These are phyloP conservation scores for Triplophysa yarkandensis DNA, from an alignment of 2,797 vertebrate species.

Conservation along the genomic window DNA sequence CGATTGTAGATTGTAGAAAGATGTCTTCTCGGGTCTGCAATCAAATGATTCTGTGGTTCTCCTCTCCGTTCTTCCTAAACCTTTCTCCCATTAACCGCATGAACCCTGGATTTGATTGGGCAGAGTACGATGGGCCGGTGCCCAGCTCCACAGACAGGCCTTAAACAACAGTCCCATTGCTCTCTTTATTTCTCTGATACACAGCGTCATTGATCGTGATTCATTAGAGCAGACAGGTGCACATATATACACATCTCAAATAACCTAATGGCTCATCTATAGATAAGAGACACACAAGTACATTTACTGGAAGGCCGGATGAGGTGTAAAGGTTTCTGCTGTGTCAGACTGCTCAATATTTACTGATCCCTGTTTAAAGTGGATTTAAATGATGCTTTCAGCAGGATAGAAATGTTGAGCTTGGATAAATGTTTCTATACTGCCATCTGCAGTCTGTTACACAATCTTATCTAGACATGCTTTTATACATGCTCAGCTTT, in stretches of 20 bases:
- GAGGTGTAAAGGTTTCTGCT: not conserved
- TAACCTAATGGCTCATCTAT: not conserved
- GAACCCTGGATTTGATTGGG: constrained; percentile 34
- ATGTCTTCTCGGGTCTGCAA: too few species aligned
- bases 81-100: not conserved
- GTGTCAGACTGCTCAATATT: constrained; percentile 7
- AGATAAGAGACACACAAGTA: not conserved
- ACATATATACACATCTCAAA: not conserved
- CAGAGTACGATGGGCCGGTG: constrained; percentile 63
- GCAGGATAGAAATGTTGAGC: not conserved
- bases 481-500: too few species aligned
- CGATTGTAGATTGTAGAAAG: too few species aligned
- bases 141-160: constrained; percentile 71
- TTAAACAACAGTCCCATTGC: constrained; percentile 74
- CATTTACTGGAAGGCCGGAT: not conserved
- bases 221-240: constrained; percentile 27
- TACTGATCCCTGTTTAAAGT: not conserved
- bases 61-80: not conserved
- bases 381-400: constrained; percentile 4
- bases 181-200: constrained; percentile 71
- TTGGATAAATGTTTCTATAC: not conserved
- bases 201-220: constrained; percentile 72
- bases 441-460: constrained; percentile 30
- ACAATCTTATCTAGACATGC: not conserved
- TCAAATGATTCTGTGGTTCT: not conserved